A percentile compares a stretch with the other conserved stretches of the same genome.
Conservation (phyloP, 2,797 vertebrate species). For the Mus spretus region DNA sequence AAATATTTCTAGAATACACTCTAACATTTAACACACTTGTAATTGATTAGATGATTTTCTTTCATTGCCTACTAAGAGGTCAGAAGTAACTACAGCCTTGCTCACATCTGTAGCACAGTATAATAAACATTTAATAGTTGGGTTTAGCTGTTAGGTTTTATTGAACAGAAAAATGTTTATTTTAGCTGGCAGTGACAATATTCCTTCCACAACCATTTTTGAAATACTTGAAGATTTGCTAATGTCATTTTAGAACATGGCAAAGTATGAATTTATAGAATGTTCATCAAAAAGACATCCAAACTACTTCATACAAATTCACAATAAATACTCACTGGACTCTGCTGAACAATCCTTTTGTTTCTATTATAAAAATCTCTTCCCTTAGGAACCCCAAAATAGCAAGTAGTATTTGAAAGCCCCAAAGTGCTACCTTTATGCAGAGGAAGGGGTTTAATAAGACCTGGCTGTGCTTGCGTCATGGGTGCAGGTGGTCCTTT, state of each 20-base stretch:
- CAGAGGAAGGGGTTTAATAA: constrained; percentile 87
- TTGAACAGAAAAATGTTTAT: neutral
- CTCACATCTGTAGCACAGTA: constrained; percentile 18
- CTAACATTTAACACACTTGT: constrained; percentile 20
- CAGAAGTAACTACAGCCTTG: constrained; percentile 1
- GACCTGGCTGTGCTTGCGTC: constrained; percentile 87
- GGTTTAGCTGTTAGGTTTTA: constrained; percentile 21
- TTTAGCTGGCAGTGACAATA: constrained; percentile 29
- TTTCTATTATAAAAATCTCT: constrained; percentile 55
- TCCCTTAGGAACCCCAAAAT: constrained; percentile 51
- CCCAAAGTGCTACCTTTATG: constrained; percentile 88
- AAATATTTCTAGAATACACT: neutral
- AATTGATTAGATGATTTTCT: neutral
- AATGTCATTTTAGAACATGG: constrained; percentile 46
- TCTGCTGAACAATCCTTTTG: neutral
- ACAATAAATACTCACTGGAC: constrained; percentile 20
- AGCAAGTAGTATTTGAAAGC: constrained; percentile 42
- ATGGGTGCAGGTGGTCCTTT: constrained; percentile 87
- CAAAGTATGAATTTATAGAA: neutral
- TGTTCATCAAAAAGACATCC: constrained; percentile 15
- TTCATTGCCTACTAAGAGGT: neutral
- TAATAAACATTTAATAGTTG: constrained; percentile 20
- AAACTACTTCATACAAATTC: constrained; percentile 42
- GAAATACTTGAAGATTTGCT: constrained; percentile 42
- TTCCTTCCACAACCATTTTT: constrained; percentile 53